Evolutionary conservation across 2,888 invertebrate genomes (phyloP).

Genomic region (Stramonita haemastoma): DNA sequence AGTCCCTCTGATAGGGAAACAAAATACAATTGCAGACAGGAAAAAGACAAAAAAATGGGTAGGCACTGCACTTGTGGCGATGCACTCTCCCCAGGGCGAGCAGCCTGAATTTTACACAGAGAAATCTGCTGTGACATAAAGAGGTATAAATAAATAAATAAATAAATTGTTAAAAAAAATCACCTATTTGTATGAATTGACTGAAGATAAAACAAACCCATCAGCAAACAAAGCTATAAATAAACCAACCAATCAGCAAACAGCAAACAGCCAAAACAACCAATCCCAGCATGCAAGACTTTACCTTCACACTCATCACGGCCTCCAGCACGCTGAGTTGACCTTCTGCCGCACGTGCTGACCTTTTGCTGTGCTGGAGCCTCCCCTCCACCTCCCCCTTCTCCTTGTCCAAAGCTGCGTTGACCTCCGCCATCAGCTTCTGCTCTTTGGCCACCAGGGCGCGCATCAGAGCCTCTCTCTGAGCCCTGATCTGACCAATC

Average conservation of each 20-base stretch:
- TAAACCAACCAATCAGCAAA: neutral
- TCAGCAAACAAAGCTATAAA: neutral
- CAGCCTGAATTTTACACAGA: no score
- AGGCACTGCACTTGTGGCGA: no score
- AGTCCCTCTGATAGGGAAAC: no score
- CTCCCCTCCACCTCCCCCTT: slow-evolving; percentile 33
- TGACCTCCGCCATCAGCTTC: slow-evolving; percentile 36
- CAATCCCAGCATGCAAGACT: neutral
- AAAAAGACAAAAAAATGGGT: no score
- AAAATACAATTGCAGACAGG: no score
- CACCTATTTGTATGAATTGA: no score
- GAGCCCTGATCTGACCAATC: slow-evolving; percentile 25
- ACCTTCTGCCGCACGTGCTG: slow-evolving; percentile 7
- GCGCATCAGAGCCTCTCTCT: slow-evolving; percentile 37
- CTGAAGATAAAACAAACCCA: neutral
- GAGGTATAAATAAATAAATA: no score
- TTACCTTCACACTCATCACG: slow-evolving; percentile 42
- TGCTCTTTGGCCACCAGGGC: slow-evolving; percentile 44
- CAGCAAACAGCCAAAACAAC: neutral
- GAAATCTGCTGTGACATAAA: no score
- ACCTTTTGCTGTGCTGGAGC: neutral
- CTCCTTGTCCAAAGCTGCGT: slow-evolving; percentile 32
- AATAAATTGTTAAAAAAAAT: no score
- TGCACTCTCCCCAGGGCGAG: no score
- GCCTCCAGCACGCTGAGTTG: slow-evolving; percentile 46